Conservation (phyloP, 2,113 vertebrate species). For the Emydocephalus ijimae region DNA sequence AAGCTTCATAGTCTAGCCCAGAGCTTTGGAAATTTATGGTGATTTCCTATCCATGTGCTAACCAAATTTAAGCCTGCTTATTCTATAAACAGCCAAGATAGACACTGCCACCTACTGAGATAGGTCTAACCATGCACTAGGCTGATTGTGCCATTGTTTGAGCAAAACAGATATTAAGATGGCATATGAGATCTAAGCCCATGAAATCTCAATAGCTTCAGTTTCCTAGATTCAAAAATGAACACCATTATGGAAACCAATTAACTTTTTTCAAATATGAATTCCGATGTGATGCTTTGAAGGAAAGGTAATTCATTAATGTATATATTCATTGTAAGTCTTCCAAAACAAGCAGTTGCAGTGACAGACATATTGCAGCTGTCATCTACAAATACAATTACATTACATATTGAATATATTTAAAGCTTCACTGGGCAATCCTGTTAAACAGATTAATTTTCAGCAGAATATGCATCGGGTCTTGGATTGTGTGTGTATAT, state of each 20-base stretch:
- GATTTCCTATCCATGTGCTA: background rate
- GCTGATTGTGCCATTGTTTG: background rate
- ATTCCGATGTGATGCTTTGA: background rate
- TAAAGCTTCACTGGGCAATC: constrained; percentile 59
- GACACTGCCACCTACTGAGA: background rate
- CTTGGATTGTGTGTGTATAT: constrained; percentile 27
- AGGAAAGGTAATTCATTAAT: constrained; percentile 21
- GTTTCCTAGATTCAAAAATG: background rate
- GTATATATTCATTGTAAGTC: constrained; percentile 9
- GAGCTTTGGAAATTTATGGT: background rate
- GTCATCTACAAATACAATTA: constrained; percentile 58
- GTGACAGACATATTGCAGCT: constrained; percentile 25
- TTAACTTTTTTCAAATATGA: constrained; percentile 32
- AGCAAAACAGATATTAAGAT: background rate
- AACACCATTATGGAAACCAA: constrained; percentile 32
- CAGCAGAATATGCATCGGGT: constrained; percentile 64
- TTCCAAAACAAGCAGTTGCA: constrained; percentile 24
- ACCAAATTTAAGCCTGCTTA: background rate
- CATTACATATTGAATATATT: constrained; percentile 58
- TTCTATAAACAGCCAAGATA: background rate
- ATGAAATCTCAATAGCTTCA: background rate
- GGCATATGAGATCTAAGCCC: background rate
- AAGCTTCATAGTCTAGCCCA: background rate
- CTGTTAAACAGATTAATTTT: constrained; percentile 64
- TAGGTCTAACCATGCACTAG: background rate